Evolutionary conservation across 2,113 vertebrate species (phyloP).

Genomic region (Phodopus roborovskii): DNA sequence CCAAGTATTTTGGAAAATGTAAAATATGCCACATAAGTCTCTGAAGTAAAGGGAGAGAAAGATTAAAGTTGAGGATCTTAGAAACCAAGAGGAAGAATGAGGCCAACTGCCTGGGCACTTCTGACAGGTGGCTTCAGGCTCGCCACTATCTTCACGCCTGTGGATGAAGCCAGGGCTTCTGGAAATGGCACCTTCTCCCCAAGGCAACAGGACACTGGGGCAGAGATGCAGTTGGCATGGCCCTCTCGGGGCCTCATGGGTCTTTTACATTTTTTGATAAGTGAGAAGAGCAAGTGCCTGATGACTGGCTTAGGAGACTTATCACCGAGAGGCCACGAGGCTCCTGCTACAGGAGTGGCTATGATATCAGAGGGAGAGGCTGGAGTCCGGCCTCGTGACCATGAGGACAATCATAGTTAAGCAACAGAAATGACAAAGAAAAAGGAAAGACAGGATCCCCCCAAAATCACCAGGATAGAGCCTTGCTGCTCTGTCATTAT

Average conservation of each 20-base stretch:
- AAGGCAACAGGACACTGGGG: background rate
- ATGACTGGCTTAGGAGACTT: background rate
- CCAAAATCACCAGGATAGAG: background rate
- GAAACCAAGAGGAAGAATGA: background rate
- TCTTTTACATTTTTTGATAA: constrained; percentile 18
- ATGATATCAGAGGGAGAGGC: background rate
- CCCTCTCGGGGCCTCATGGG: background rate
- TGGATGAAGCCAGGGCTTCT: background rate
- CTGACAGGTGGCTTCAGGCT: background rate
- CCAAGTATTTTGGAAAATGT: background rate
- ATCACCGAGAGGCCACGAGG: background rate
- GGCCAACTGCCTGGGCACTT: background rate
- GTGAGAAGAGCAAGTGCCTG: background rate
- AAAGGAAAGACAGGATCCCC: background rate
- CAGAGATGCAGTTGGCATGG: background rate
- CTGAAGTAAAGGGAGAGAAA: background rate
- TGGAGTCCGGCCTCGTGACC: background rate
- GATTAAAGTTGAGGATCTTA: background rate
- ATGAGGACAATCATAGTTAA: background rate
- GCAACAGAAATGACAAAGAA: background rate
- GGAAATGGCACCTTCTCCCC: background rate
- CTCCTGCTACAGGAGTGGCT: background rate
- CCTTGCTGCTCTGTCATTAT: background rate
- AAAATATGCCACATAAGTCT: background rate
- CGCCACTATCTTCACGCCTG: background rate